Evolutionary conservation across 2,888 invertebrate species (phyloP).

Genomic region (Xestia rhomboidea): DNA sequence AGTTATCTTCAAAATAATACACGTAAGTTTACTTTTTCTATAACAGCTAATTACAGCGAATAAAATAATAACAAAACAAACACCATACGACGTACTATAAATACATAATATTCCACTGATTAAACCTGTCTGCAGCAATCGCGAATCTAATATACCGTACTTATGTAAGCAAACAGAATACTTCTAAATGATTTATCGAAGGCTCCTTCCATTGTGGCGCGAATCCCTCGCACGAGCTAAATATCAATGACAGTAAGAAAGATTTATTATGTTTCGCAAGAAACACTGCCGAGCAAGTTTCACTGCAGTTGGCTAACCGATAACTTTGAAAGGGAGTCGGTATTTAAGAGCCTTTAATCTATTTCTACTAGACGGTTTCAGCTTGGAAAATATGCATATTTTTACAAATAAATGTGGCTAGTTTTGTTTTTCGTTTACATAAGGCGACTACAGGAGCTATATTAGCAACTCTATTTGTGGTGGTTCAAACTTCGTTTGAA

Average conservation of each 20-base stretch:
- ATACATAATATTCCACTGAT: constrained; percentile 49
- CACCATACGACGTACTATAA: constrained; percentile 19
- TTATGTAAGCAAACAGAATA: constrained; percentile 80
- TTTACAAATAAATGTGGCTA: constrained; percentile 13
- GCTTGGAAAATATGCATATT: constrained; percentile 62
- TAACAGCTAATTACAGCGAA: not conserved
- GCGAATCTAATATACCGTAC: constrained; percentile 63
- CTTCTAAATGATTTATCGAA: constrained; percentile 86
- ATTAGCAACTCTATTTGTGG: no score
- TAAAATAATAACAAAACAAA: constrained; percentile 25
- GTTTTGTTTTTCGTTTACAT: constrained; percentile 19
- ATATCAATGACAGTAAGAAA: constrained; percentile 88
- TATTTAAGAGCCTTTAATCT: constrained; percentile 84
- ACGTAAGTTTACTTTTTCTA: not conserved
- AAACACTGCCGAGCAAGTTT: constrained; percentile 81
- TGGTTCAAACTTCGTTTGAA: no score
- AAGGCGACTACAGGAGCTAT: no score
- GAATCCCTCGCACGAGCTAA: constrained; percentile 84
- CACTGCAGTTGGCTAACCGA: constrained; percentile 85
- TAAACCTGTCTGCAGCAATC: constrained; percentile 61
- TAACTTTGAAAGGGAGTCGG: constrained; percentile 77
- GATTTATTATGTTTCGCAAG: constrained; percentile 88
- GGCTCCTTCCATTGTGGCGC: constrained; percentile 76
- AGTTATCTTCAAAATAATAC: not conserved
- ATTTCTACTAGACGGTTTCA: constrained; percentile 49